phyloP scores from a whole-genome alignment of 2,797 vertebrate species.

The Syngnathus acus region DNA sequence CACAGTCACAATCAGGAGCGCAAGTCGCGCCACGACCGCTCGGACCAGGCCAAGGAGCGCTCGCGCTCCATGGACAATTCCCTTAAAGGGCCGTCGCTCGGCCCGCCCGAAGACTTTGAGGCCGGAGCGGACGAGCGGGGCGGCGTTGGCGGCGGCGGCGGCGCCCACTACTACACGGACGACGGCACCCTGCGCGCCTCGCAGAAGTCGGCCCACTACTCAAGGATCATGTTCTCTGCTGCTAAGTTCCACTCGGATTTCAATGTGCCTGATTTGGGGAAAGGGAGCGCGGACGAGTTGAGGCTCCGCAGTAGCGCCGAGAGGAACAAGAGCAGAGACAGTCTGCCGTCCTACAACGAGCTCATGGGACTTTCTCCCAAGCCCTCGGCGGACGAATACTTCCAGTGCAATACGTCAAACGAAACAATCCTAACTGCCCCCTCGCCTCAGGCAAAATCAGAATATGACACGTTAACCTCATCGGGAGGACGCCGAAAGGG shows the following conservation, averaged over 20 bases:
- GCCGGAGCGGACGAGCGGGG: slow-evolving; percentile 85
- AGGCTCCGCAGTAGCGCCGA: slow-evolving; percentile 84
- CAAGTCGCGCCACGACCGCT: slow-evolving; percentile 90
- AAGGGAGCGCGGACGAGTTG: slow-evolving; percentile 80
- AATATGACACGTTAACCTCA: slow-evolving; percentile 87
- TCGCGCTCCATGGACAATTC: slow-evolving; percentile 99
- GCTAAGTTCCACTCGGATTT: slow-evolving; percentile 88
- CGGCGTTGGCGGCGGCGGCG: too few species aligned
- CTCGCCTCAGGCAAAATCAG: slow-evolving; percentile 90
- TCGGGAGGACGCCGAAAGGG: slow-evolving; percentile 89
- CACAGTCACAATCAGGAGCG: slow-evolving; percentile 99
- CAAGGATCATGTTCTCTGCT: slow-evolving; percentile 88
- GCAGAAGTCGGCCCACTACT: slow-evolving; percentile 83
- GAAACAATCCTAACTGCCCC: slow-evolving; percentile 96
- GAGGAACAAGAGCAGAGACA: slow-evolving; percentile 85
- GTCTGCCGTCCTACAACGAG: slow-evolving; percentile 83
- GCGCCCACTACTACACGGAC: slow-evolving; percentile 82
- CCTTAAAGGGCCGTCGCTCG: slow-evolving; percentile 83
- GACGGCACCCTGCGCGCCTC: slow-evolving; percentile 89
- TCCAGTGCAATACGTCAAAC: slow-evolving; percentile 98
- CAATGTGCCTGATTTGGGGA: slow-evolving; percentile 87
- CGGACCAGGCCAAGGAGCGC: slow-evolving; percentile 94
- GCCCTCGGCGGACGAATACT: slow-evolving; percentile 90
- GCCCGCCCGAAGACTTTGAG: slow-evolving; percentile 86
- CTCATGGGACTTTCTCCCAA: slow-evolving; percentile 88